Base-by-base conservation (phyloP, 2,888 invertebrate species). In the Nudaria mundana region DNA sequence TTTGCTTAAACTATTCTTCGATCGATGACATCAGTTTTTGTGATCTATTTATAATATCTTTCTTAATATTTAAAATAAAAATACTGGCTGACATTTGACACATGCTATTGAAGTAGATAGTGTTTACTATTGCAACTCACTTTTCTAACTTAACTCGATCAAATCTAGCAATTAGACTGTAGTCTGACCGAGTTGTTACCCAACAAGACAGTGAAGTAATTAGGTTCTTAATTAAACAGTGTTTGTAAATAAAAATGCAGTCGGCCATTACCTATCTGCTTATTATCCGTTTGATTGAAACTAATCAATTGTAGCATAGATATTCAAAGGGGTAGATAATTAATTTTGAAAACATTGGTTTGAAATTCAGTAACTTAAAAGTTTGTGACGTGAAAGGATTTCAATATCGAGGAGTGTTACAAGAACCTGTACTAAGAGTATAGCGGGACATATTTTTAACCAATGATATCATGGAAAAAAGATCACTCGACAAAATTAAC, bases 191-290 rank as follows among this genome's bases (percentile, higher is more conserved):
- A 22, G 13, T 24, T 34, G 38, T 59, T 56, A 59, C 60, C 30
- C 60, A 56, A 56, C 52, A 10, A 45, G 36, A 44, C 40, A 43
- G 56, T 59, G 43, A 30, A 31, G 60, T 47, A 57, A 57, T 57
- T 45, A 46, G n/a, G n/a, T n/a, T n/a, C 38, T 53, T 56, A 38
- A 49, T 56, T 50, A 56, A 56, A 46, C 43, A 44, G 50, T 53
- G 53, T 57, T 57, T 48, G 56, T 57, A 57, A 57, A 57, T 56
- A 57, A 50, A 56, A 59, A 48, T 24, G 56, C 45, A 52, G 56
- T 49, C 37, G 30, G 26, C 29, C 28, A 28, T 30, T 34, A 33
- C 29, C 30, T 34, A 29, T 37, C 37, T 31, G 37, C 34, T 38
- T 43, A 26, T 34, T 43, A 43, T 22, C 10, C 22, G 26, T 12